Percentiles rank a stretch among this genome's conserved stretches.
Evolutionary conservation across 2,797 vertebrate species (phyloP).

Genomic region (Calcarius lapponicus): DNA sequence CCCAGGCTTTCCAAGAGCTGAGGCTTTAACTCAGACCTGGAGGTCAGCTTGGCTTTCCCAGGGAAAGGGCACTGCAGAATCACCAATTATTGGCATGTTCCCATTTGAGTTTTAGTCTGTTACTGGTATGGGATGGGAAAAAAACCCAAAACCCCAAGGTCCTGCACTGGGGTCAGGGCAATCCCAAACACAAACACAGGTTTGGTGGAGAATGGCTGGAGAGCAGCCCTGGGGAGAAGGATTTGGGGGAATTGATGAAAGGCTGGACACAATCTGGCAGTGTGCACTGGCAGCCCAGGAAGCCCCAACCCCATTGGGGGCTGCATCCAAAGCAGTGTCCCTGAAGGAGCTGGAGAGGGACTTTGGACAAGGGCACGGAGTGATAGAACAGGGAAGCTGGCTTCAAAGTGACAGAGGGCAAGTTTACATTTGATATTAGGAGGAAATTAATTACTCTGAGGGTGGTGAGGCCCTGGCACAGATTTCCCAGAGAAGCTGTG

Average conservation of each 20-base stretch:
- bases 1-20: background rate
- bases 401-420: background rate
- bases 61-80: background rate
- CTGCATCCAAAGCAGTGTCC: background rate
- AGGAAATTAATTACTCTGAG: background rate
- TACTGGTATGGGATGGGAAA: too few species aligned
- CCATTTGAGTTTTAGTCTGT: background rate
- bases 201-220: background rate
- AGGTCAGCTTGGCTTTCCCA: background rate
- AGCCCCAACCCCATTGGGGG: background rate
- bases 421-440: background rate
- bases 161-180: background rate
- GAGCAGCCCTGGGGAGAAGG: background rate
- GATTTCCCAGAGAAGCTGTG: background rate
- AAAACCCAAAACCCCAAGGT: background rate
- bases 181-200: background rate
- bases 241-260: background rate
- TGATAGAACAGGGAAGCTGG: background rate
- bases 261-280: background rate
- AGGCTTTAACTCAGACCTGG: background rate
- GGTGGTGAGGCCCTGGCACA: background rate
- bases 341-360: background rate
- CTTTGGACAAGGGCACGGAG: background rate
- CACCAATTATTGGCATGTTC: accelerated
- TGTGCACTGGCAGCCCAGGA: background rate